Evolutionary conservation across 2,888 invertebrate genomes (phyloP).

Genomic region (Tyria jacobaeae): DNA sequence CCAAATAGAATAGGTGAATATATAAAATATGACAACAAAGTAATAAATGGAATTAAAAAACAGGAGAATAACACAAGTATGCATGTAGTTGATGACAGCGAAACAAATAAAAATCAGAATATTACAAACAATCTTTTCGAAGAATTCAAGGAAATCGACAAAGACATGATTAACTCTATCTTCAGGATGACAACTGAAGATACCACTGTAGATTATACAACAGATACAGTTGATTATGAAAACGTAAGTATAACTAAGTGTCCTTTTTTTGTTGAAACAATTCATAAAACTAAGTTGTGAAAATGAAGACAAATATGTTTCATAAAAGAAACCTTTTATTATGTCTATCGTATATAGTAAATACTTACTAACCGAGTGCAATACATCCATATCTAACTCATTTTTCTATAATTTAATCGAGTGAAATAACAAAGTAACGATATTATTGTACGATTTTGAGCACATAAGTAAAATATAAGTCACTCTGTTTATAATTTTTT

Average conservation of each 20-base stretch:
- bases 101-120: neutral
- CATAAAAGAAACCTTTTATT: no score
- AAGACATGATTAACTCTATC: slow-evolving; percentile 30
- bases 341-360: no score
- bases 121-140: neutral
- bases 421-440: neutral
- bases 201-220: slow-evolving; percentile 25
- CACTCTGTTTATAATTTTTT: slow-evolving; percentile 10
- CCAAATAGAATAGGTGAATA: neutral
- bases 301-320: neutral
- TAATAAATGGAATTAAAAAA: neutral
- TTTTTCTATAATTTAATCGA: no score
- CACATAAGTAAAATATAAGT: neutral
- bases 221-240: slow-evolving; percentile 39
- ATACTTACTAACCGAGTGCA: no score
- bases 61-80: neutral
- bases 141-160: slow-evolving; percentile 15
- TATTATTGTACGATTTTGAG: neutral
- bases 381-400: no score
- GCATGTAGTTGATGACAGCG: neutral
- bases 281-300: no score
- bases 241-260: slow-evolving; percentile 32
- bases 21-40: neutral
- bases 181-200: slow-evolving; percentile 35
- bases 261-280: neutral